Conservation (phyloP, 2,113 vertebrate species). For the Laterallus jamaicensis region DNA sequence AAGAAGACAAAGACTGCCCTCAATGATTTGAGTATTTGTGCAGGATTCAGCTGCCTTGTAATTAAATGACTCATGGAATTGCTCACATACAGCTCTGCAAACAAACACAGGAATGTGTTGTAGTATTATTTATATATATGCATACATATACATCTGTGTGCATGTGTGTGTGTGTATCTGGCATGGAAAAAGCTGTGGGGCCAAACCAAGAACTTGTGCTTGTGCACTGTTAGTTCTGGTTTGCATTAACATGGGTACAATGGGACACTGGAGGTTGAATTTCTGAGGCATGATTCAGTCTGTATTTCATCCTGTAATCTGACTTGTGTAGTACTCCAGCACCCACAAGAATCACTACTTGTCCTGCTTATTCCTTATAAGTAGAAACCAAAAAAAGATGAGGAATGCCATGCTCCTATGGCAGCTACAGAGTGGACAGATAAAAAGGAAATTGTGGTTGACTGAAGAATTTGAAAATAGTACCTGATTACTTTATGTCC, state of each 20-base stretch:
- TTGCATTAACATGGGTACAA: slow-evolving; percentile 9
- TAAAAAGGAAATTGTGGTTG: not conserved
- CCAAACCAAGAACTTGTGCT: not conserved
- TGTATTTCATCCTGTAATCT: slow-evolving; percentile 1
- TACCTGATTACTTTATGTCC: not conserved
- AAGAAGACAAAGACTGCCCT: not conserved
- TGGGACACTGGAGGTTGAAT: slow-evolving; percentile 23
- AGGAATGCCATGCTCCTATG: not conserved
- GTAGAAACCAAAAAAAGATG: slow-evolving; percentile 10
- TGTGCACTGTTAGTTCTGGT: slow-evolving; percentile 9
- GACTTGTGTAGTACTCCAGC: not conserved
- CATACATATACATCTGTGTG: not conserved
- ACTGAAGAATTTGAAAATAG: slow-evolving; percentile 19
- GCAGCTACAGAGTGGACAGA: not conserved
- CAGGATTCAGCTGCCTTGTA: not conserved
- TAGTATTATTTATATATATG: not conserved
- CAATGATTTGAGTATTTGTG: not conserved
- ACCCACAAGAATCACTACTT: slow-evolving; percentile 6
- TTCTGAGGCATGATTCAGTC: slow-evolving; percentile 47
- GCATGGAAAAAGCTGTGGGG: not conserved
- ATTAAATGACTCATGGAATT: not conserved
- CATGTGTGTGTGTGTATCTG: not conserved
- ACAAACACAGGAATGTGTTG: not conserved
- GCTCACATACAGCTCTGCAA: not conserved
- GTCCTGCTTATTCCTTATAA: slow-evolving; percentile 15